Percentiles rank a stretch among this genome's conserved stretches.
phyloP scores from a whole-genome alignment of 2,888 invertebrate species.

The Ectemnius lituratus region DNA sequence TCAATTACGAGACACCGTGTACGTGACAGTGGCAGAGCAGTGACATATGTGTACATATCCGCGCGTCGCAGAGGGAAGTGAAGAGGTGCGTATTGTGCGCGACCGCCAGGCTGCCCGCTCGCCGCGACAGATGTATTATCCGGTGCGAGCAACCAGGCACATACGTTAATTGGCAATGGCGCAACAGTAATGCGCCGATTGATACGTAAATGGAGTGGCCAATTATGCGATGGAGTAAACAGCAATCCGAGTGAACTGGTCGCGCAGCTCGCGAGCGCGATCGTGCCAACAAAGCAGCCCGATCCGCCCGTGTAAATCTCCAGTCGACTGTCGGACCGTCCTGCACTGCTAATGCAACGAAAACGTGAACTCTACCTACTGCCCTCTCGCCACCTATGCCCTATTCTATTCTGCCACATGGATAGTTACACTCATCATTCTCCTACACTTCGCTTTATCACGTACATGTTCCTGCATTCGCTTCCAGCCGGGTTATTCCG shows the following conservation, averaged over 20 bases:
- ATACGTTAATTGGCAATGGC: conserved; percentile 58
- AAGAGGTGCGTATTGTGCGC: conserved; percentile 18
- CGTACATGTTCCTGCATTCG: too few relatives aligned
- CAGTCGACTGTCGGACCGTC: conserved; percentile 15
- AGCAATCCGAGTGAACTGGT: conserved; percentile 42
- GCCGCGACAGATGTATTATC: conserved; percentile 30
- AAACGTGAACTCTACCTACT: conserved; percentile 25
- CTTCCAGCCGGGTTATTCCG: too few relatives aligned
- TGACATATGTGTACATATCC: conserved; percentile 1
- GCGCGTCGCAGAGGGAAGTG: conserved; percentile 15
- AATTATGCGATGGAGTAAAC: conserved; percentile 63
- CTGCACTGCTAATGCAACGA: conserved; percentile 28
- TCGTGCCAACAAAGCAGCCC: conserved; percentile 42
- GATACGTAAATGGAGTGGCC: conserved; percentile 65
- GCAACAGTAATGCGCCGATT: conserved; percentile 61
- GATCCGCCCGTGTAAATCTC: conserved; percentile 48
- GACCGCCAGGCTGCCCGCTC: not conserved
- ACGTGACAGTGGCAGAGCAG: not conserved
- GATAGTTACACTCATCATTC: too few relatives aligned
- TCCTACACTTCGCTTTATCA: too few relatives aligned
- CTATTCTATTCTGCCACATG: too few relatives aligned
- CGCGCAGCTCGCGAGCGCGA: conserved; percentile 31
- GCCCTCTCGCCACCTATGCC: too few relatives aligned
- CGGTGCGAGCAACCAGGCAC: conserved; percentile 23
- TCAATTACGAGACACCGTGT: conserved; percentile 5